Base-by-base conservation (phyloP, 2,113 vertebrate species). In the Orycteropus afer region DNA sequence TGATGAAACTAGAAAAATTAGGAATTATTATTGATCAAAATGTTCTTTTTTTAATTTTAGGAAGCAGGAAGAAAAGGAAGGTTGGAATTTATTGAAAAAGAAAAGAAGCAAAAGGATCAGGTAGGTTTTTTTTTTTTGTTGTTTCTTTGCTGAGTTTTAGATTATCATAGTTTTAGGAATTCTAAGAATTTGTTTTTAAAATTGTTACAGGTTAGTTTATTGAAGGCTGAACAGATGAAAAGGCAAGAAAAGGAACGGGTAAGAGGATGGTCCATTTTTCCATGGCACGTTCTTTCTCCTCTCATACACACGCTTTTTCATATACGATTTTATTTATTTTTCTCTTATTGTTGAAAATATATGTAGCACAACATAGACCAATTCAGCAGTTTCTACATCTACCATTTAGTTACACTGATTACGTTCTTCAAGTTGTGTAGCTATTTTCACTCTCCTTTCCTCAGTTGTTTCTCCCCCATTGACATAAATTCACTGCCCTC, bases 191-290 rank as follows among this genome's bases (percentile, higher is more conserved):
- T 95, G 45, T 97, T 57, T 95, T 97, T 97, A 71, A 83, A 87
- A 81, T 74, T 95, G 71, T 98, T 98, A 49, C 98, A 99, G 99
- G 98, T 99, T 95, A 98, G 98, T 97, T 98, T 99, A 86, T 94
- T 99, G 97, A 99, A 99, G 98, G 98, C 98, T 32, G 99, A 99
- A 73, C 99, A 99, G 95, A 98, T 99, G 97, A 99, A 99, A 98
- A 98, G 99, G 98, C 97, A 98, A 92, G 99, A 99, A 97, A 99
- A 99, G 95, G 99, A 99, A 97, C 99, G 99, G 99, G 99, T 99
- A 98, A 99, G 96, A 87, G 65, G 14, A 63, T 13, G 88, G 92
- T 94, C 94, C 61, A 53, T 83, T 95, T 93, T 95, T 57, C 42
- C 32, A 0, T 10, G 10, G 47, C 7, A 0, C 1, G 20, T 42